phyloP scores from a whole-genome alignment of 2,888 invertebrate genomes.

The Ctenicera cuprea region DNA sequence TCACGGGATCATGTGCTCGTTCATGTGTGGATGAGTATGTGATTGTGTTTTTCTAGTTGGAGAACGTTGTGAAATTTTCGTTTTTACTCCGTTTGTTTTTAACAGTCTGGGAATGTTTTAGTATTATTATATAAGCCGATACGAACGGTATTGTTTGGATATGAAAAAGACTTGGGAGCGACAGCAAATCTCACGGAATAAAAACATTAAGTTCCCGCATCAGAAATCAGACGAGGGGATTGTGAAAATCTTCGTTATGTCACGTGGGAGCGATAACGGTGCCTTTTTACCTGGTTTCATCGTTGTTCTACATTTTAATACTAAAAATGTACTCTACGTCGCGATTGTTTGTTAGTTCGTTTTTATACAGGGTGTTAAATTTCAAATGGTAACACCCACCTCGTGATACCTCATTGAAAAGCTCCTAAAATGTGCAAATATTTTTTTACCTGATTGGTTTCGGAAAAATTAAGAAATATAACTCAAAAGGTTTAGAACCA shows the following conservation, averaged over 20 bases:
- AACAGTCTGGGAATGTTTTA: background rate
- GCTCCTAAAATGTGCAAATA: no score
- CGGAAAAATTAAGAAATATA: no score
- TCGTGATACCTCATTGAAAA: no score
- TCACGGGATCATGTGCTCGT: background rate
- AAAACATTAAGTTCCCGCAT: slow-evolving; percentile 26
- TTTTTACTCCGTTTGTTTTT: slow-evolving; percentile 3
- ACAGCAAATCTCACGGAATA: slow-evolving; percentile 28
- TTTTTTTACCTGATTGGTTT: no score
- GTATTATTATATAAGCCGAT: background rate
- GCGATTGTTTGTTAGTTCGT: no score
- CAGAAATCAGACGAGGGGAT: slow-evolving; percentile 8
- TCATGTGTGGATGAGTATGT: background rate
- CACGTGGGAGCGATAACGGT: slow-evolving; percentile 16
- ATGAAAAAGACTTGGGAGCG: background rate
- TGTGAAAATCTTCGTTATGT: slow-evolving; percentile 19
- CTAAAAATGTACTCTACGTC: background rate
- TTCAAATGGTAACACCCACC: no score
- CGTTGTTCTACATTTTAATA: background rate
- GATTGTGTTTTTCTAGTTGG: background rate
- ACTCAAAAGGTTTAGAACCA: no score
- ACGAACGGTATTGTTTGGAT: slow-evolving; percentile 6
- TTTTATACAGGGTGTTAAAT: no score
- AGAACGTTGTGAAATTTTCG: background rate
- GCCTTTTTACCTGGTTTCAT: background rate